Evolutionary conservation across 2,888 invertebrate genomes (phyloP).

Genomic region (Conomelus anceps): DNA sequence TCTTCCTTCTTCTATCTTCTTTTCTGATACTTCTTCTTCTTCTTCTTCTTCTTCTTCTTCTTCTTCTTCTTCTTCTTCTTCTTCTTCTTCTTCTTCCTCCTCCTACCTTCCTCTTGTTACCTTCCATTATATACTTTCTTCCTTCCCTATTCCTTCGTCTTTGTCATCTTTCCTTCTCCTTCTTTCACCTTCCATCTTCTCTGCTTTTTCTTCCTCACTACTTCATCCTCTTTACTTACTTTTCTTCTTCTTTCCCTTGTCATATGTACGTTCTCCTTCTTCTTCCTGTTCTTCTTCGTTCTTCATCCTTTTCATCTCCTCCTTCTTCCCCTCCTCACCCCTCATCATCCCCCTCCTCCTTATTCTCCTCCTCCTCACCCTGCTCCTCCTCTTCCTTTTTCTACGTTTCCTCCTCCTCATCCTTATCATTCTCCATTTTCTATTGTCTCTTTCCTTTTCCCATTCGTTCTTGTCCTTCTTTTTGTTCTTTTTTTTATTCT

Average conservation of each 20-base stretch:
- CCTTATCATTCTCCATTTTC: background rate
- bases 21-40: background rate
- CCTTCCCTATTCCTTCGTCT: background rate
- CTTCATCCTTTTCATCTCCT: background rate
- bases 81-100: background rate
- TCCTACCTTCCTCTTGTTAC: background rate
- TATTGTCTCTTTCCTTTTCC: background rate
- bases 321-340: background rate
- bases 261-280: background rate
- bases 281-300: background rate
- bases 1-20: background rate
- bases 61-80: background rate
- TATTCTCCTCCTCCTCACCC: background rate
- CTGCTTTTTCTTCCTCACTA: background rate
- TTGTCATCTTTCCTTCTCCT: background rate
- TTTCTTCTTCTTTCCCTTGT: background rate
- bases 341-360: background rate
- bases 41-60: background rate
- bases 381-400: background rate
- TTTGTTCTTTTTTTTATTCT: background rate
- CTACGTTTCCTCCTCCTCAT: background rate
- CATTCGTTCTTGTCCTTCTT: background rate
- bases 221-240: background rate
- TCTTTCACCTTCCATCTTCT: background rate
- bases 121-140: background rate